Base-by-base conservation (phyloP, 1,140 invertebrate species). In the Grapholita molesta region DNA sequence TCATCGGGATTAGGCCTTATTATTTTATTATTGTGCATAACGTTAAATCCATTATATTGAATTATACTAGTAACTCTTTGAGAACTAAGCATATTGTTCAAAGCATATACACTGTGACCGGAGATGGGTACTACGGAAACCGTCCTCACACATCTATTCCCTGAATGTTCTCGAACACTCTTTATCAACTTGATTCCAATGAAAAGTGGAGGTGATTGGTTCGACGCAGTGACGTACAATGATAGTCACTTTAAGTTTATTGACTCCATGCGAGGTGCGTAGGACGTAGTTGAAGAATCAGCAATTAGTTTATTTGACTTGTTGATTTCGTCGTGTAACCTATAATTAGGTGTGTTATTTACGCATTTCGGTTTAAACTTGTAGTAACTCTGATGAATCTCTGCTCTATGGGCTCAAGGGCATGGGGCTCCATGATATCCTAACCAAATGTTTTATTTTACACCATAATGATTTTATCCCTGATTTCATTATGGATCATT, bases 381-480 rank as follows among this genome's bases (percentile, higher is more conserved):
- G 71, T 57, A 74, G 73, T 81, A 76, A 65, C 66, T 67, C 70
- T 68, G 66, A 72, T 70, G 77, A 77, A 61, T 71, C 71, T 71
- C 65, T 71, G 76, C 75, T 88, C 86, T 82, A 86, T 88, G 86
- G 88, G 79, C 77, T 77, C 66, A 73, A 83, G 76, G 73, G 73
- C 83, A 89, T 87, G 12, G 12, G 9, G 9, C 8, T 7, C 11
- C 12, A 35, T 12, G 11, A 35, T 3, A 12, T 12, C 11, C 33
- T 3, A 12, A 35, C 2, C 11, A 33, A 12, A 3, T 35, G 33
- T 35, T 12, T 35, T 12, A n/a, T n/a, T n/a, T n/a, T n/a, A n/a
- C n/a, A n/a, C n/a, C n/a, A n/a, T n/a, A n/a, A n/a, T n/a, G n/a
- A n/a, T n/a, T n/a, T n/a, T n/a, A n/a, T n/a, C n/a, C n/a, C n/a